Evolutionary conservation across 2,113 vertebrate species (phyloP).

Genomic region (Neolamprologus modestus): DNA sequence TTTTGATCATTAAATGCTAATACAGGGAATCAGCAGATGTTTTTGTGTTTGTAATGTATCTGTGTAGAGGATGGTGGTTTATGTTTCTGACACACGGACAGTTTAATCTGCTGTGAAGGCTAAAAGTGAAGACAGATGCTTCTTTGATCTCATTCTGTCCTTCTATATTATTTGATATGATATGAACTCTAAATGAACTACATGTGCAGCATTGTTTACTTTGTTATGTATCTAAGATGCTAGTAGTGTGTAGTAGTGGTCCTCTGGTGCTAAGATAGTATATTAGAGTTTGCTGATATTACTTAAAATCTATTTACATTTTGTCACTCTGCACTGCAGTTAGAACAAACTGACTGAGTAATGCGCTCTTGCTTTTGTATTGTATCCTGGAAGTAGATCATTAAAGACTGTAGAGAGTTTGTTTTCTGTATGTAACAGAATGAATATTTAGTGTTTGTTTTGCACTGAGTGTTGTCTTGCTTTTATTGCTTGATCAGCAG

Average conservation of each 20-base stretch:
- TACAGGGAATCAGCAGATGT: not conserved
- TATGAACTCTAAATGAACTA: not conserved
- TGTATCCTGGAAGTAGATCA: not conserved
- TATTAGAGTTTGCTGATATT: not conserved
- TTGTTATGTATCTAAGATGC: not conserved
- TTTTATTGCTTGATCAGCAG: not conserved
- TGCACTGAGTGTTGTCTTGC: not conserved
- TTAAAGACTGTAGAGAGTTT: not conserved
- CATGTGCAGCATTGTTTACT: not conserved
- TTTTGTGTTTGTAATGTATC: not conserved
- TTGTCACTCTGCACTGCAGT: not conserved
- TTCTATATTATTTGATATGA: not conserved
- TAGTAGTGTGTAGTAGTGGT: not conserved
- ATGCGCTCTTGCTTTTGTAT: not conserved
- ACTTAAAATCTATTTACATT: not conserved
- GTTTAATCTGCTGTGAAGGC: not conserved
- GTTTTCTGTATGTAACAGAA: not conserved
- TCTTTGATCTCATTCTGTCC: not conserved
- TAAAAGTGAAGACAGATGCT: not conserved
- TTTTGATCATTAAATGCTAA: not conserved
- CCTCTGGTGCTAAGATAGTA: not conserved
- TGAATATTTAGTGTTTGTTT: not conserved
- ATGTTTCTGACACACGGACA: not conserved
- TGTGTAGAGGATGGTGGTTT: not conserved
- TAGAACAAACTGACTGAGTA: not conserved